A percentile compares a stretch with the other conserved stretches of the same genome.
These are phyloP conservation scores for Eledona agricola DNA, from an alignment of 2,888 invertebrate genomes.

Conservation along the genomic window DNA sequence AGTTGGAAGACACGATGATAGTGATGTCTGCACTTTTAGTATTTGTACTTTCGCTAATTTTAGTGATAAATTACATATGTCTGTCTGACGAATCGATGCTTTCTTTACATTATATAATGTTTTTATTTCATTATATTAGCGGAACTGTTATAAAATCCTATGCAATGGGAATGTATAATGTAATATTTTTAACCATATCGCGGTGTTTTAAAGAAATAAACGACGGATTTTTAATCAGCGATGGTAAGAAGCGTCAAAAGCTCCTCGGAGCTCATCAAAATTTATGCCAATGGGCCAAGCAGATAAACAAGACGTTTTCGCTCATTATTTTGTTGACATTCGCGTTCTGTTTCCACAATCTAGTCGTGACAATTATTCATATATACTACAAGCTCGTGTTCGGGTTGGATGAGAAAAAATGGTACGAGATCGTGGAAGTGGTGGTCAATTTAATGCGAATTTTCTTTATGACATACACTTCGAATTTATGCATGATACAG, in stretches of 20 bases:
- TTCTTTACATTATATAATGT: no score
- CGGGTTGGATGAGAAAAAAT: neutral
- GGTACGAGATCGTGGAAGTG: neutral
- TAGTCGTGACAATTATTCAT: constrained; percentile 2
- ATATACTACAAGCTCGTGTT: neutral
- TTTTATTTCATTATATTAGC: neutral
- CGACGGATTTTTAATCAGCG: neutral
- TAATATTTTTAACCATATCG: neutral
- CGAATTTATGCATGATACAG: no score
- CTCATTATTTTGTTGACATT: neutral
- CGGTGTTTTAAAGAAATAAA: constrained; percentile 8
- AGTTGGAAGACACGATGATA: no score
- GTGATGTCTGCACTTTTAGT: no score
- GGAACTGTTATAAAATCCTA: no score
- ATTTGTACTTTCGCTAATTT: no score
- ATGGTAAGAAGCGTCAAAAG: neutral
- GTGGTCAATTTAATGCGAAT: neutral
- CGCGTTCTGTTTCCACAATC: neutral
- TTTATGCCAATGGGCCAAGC: constrained; percentile 1
- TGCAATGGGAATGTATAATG: neutral
- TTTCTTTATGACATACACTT: no score
- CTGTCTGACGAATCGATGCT: no score
- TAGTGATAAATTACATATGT: no score
- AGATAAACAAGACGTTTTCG: constrained; percentile 16
- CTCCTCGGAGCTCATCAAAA: constrained; percentile 10